Percentiles rank a stretch among this genome's conserved stretches.
Evolutionary conservation across 2,888 invertebrate genomes (phyloP).

Genomic region (Theodoxus fluviatilis): DNA sequence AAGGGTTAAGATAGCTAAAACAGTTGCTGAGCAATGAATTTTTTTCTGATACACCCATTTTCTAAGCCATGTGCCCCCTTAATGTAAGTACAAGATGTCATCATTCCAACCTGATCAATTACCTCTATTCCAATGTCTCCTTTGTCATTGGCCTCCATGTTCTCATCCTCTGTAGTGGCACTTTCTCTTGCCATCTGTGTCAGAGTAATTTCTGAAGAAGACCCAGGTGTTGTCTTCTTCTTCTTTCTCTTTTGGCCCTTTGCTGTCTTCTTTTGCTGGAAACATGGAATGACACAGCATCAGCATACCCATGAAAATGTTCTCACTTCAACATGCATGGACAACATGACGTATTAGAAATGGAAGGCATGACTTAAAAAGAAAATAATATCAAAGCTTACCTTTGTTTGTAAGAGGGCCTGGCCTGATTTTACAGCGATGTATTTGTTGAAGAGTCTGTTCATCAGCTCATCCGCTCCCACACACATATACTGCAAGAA

Average conservation of each 20-base stretch:
- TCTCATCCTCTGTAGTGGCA: slow-evolving; percentile 1
- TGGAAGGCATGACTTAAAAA: no score
- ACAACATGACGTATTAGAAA: no score
- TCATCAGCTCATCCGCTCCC: slow-evolving; percentile 51
- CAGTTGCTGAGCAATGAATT: no score
- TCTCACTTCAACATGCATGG: slow-evolving; percentile 14
- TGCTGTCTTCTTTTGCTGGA: not conserved
- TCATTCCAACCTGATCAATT: no score
- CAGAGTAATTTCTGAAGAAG: slow-evolving; percentile 13
- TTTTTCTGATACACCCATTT: no score
- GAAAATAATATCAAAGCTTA: no score
- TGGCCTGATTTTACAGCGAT: no score
- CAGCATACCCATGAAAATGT: not conserved
- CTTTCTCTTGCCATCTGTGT: slow-evolving; percentile 28
- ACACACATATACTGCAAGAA: slow-evolving; percentile 54
- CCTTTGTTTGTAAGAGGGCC: no score
- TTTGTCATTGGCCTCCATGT: not conserved
- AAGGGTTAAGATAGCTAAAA: no score
- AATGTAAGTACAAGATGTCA: no score
- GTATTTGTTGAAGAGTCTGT: slow-evolving; percentile 54
- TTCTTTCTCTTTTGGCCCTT: not conserved
- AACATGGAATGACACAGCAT: not conserved
- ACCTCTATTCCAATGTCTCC: no score
- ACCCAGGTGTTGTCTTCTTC: not conserved
- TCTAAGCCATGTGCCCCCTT: no score